Evolutionary conservation across 2,113 vertebrate genomes (phyloP), one percentile per base, ranked within the genome.

Genomic region (Entelurus aequoreus): DNA sequence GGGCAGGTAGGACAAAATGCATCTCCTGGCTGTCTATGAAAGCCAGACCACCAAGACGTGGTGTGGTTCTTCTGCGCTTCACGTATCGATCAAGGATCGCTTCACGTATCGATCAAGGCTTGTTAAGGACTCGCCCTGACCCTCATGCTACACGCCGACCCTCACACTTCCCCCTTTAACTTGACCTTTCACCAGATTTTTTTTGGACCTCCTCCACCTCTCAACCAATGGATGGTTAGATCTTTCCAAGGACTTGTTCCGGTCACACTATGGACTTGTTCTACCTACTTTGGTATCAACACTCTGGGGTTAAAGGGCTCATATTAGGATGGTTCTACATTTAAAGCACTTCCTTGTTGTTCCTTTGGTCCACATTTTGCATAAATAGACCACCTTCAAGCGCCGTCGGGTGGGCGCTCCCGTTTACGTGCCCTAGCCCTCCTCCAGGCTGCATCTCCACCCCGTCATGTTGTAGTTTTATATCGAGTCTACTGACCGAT

Each of bases 141-240:
- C 53, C 15, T 57, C 19, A 60, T 8, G 57, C 60, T 46, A 79
- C 70, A 52, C 69, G 6, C 3, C 58, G 80, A 82, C 83, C 82
- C 79, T 71, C 71, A 82, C 70, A 79, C 80, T 84, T 77, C 68
- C 80, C 75, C 83, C 71, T 85, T 84, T 66, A 69, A 65, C 83
- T 78, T 71, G 70, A 72, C 73, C 77, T 77, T 71, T 81, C 64
- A 80, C 66, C 80, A 48, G 54, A 46, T 16, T 38, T 64, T 79
- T 66, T 79, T 60, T 37, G 28, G 70, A 71, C 63, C 65, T 56
- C 66, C 66, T 44, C 21, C 14, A 7, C 65, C 13, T 49, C 52
- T 63, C 42, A 37, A 42, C 53, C 0, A 0, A 36, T 70, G 40
- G 48, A 50, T 44, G 48, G 8, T 66, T 65, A 6, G 54, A 70